These are phyloP conservation scores for Griposia aprilina DNA, from an alignment of 2,888 invertebrate species.

Conservation along the genomic window DNA sequence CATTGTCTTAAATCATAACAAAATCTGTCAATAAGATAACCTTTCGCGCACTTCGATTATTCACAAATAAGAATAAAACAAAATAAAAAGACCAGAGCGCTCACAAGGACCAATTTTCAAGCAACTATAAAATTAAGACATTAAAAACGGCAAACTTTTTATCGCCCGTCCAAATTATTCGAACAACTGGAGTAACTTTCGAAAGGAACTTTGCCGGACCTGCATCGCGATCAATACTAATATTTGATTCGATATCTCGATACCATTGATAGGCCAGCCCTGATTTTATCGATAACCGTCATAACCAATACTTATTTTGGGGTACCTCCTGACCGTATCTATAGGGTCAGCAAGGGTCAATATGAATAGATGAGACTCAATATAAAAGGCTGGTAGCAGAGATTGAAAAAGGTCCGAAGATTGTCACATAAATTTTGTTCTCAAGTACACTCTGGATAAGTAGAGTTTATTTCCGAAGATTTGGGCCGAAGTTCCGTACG, in stretches of 20 bases:
- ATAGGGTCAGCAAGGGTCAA: constrained; percentile 71
- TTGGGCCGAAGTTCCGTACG: constrained; percentile 79
- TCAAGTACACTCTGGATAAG: constrained; percentile 84
- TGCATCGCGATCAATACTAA: constrained; percentile 50
- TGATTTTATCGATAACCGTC: constrained; percentile 56
- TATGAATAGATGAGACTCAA: constrained; percentile 82
- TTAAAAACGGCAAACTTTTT: constrained; percentile 44
- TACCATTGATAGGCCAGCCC: constrained; percentile 23
- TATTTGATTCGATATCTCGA: constrained; percentile 48
- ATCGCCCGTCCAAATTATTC: constrained; percentile 42
- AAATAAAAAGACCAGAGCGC: not conserved
- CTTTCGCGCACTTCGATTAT: not conserved
- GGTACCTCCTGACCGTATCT: constrained; percentile 53
- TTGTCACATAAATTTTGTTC: constrained; percentile 85
- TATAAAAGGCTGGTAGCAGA: constrained; percentile 76
- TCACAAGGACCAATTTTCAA: not conserved
- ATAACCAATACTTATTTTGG: constrained; percentile 60
- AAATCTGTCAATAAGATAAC: not conserved
- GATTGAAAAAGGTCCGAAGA: constrained; percentile 83
- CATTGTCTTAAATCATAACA: not conserved
- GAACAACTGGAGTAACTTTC: constrained; percentile 29
- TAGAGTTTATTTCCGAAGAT: constrained; percentile 86
- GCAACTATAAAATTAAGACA: constrained; percentile 30
- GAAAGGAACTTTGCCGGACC: constrained; percentile 34
- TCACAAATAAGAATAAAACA: not conserved